Base-by-base conservation (phyloP, 2,113 vertebrate genomes). In the Hoplias malabaricus region DNA sequence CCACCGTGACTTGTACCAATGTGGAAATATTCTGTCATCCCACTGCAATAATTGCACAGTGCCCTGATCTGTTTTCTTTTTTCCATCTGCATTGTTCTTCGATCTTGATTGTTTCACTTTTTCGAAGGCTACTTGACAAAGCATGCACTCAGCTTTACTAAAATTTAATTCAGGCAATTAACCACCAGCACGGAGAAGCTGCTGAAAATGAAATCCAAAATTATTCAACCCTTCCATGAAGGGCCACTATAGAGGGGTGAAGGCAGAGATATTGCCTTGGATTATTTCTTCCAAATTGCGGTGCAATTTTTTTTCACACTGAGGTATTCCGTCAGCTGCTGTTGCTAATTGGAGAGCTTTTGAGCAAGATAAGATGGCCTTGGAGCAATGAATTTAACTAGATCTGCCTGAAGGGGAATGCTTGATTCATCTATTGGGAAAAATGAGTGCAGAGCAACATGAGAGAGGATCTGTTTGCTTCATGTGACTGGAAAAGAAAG, bases 111-210 rank as follows among this genome's bases (percentile, higher is more conserved):
- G 25, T 14, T 23, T 23, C n/a, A 21, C 21, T 50, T 31, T 76
- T 70, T 31, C 27, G 34, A 40, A 72, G 33, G 59, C 57, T 63
- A 13, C 31, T 34, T 61, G 21, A 46, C 40, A 75, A 61, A 42
- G 48, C n/a, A 33, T 21, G 42, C 34, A 27, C 40, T 78, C 29
- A 10, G 36, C 57, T 69, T 33, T 50, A 53, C 50, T 63, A 42
- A 57, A 31, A 74, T 75, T 34, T 43, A 66, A 81, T 78, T 77
- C 23, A 38, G 36, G 65, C 76, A 79, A 79, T 82, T 79, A 82
- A 77, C 48, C 48, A 33, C 77, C 33, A 57, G 23, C 25, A 21
- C 69, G 40, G 56, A 25, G 69, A 69, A 53, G 67, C 68, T 12
- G 14, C 29, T 8, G 42, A 79, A 66, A 25, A 62, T 16, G 1